Base-by-base conservation (phyloP, 2,888 invertebrate genomes). In the Ferdinandea cuprea region DNA sequence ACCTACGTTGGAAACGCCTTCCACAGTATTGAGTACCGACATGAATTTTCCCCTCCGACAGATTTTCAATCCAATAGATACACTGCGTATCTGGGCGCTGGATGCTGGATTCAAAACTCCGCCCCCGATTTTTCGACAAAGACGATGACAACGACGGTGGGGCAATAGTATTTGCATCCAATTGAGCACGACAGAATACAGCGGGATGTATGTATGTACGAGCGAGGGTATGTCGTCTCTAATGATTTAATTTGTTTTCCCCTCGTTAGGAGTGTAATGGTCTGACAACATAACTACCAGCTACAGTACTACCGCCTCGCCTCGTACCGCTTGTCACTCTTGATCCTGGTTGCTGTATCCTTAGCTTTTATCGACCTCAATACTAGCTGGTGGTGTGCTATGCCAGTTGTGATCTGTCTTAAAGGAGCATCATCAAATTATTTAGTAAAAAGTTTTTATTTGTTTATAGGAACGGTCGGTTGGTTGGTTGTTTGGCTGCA, bases 161-260 rank as follows among this genome's bases (percentile, higher is more conserved):
- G 69, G 79, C 37, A 54, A 79, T 78, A 54, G 71, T 76, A 79
- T 85, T 72, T 63, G 80, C 66, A 83, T 83, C 81, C 81, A 83
- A 78, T 83, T 83, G 78, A 83, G 81, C 78, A 78, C 72, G 48
- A 83, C 81, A 56, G 13, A 44, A 56, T 40, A 59, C 37, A 74
- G 81, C 25, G 25, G 25, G 25, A 25, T 25, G 25, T 25, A 25
- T 25, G 5, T 25, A 25, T 5, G 25, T 3, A 25, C 25, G 5
- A 3, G n/a, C n/a, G n/a, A n/a, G 73, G 77, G 81, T 76, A 81
- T 81, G 69, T 72, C 68, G 65, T 73, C 77, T 89, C 89, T 90
- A 90, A 90, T 90, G 90, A 90, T 90, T 90, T 90, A 90, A 90
- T 90, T 90, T 90, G 89, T 88, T 88, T 87, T 88, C 89, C 88